Evolutionary conservation across 1,140 invertebrate species (phyloP).

Genomic region (Plodia interpunctella): DNA sequence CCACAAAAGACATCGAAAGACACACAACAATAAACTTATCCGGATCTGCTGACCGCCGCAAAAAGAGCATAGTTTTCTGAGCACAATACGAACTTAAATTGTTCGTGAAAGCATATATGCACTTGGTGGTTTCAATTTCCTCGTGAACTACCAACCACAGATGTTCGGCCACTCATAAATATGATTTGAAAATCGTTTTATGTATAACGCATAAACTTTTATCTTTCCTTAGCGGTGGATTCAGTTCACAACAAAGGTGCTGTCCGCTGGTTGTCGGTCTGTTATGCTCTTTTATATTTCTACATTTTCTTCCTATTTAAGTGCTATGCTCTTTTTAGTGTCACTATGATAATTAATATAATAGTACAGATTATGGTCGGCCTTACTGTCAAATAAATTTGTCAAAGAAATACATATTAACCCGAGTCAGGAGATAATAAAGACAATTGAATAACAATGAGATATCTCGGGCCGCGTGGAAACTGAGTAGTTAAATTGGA

Average conservation of each 20-base stretch:
- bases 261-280: constrained; percentile 1
- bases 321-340: too few relatives aligned
- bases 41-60: constrained; percentile 56
- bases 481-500: too few relatives aligned
- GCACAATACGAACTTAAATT: constrained; percentile 72
- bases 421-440: too few relatives aligned
- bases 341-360: too few relatives aligned
- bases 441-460: too few relatives aligned
- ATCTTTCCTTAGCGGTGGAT: constrained; percentile 60
- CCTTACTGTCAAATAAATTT: too few relatives aligned
- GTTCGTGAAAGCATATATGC: constrained; percentile 70
- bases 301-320: too few relatives aligned
- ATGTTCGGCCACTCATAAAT: constrained; percentile 71
- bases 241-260: constrained; percentile 63
- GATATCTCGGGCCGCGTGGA: too few relatives aligned
- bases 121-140: constrained; percentile 73
- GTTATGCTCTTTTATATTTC: not conserved
- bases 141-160: constrained; percentile 65
- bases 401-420: too few relatives aligned
- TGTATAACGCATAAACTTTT: constrained; percentile 75
- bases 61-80: constrained; percentile 61
- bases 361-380: too few relatives aligned
- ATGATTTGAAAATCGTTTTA: constrained; percentile 76
- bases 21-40: constrained; percentile 61
- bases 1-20: constrained; percentile 48